These are phyloP conservation scores for Pollachius pollachius DNA, from an alignment of 2,113 vertebrate genomes.

Conservation along the genomic window DNA sequence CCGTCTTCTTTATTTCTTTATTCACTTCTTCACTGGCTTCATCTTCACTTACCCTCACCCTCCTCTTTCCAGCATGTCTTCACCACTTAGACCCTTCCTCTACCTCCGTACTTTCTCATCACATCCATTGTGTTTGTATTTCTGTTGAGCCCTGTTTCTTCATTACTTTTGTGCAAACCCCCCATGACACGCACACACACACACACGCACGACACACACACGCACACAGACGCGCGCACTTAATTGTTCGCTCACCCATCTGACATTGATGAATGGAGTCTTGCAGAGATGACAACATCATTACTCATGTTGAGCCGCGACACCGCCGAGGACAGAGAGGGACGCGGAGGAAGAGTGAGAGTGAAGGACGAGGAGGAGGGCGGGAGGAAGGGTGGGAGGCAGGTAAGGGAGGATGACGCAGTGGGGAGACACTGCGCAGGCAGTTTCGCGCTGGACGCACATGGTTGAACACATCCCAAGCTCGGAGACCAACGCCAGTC, in stretches of 20 bases:
- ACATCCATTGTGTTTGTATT: neutral
- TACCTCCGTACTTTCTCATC: neutral
- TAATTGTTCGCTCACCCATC: slow-evolving; percentile 32
- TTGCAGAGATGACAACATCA: slow-evolving; percentile 70
- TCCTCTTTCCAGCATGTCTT: slow-evolving; percentile 21
- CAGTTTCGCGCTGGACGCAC: neutral
- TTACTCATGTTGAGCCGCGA: slow-evolving; percentile 71
- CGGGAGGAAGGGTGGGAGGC: slow-evolving; percentile 34
- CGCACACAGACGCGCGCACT: slow-evolving; percentile 18
- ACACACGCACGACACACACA: slow-evolving; percentile 2
- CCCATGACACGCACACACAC: slow-evolving; percentile 5
- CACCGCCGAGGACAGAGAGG: slow-evolving; percentile 60
- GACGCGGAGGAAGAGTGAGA: slow-evolving; percentile 39
- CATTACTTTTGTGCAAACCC: neutral
- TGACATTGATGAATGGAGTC: slow-evolving; percentile 70
- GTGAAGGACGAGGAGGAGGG: slow-evolving; percentile 51
- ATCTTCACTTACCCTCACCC: slow-evolving; percentile 36
- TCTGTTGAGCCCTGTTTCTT: neutral
- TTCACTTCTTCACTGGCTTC: slow-evolving; percentile 17
- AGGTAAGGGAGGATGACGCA: slow-evolving; percentile 26
- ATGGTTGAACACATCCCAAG: slow-evolving; percentile 28
- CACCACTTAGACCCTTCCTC: neutral
- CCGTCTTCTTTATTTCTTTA: slow-evolving; percentile 34
- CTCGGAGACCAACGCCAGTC: slow-evolving; percentile 16
- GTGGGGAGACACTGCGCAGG: slow-evolving; percentile 11